Percentiles rank a stretch among this genome's conserved stretches.
phyloP scores from a whole-genome alignment of 2,888 invertebrate genomes.

The Tetranychus piercei region DNA sequence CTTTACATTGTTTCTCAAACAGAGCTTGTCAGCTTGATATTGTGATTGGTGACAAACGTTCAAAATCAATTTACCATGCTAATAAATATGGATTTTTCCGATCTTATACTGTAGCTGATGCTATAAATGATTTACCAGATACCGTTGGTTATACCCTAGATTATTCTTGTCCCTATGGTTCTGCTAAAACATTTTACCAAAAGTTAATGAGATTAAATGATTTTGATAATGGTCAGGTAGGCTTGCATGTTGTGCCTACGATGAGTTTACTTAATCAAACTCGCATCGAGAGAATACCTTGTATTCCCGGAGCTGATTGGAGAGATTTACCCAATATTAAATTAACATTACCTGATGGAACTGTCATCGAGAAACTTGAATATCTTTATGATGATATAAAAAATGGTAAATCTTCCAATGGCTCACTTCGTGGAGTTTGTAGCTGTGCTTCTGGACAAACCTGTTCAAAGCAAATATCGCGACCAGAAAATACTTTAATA shows the following conservation, averaged over 20 bases:
- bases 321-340: conserved; percentile 61
- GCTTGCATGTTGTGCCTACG: conserved; percentile 65
- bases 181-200: conserved; percentile 12
- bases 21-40: conserved; percentile 45
- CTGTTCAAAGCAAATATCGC: conserved; percentile 39
- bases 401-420: conserved; percentile 37
- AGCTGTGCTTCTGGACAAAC: conserved; percentile 43
- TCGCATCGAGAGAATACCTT: conserved; percentile 54
- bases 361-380: conserved; percentile 42
- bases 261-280: conserved; percentile 61
- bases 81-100: conserved; percentile 31
- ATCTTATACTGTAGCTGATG: conserved; percentile 58
- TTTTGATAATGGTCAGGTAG: conserved; percentile 36
- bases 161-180: conserved; percentile 5
- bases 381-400: conserved; percentile 41
- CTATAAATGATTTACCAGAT: conserved; percentile 51
- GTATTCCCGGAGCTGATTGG: conserved; percentile 60
- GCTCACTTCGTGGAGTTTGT: conserved; percentile 52
- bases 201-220: conserved; percentile 37
- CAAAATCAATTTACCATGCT: not conserved
- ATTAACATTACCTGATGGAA: conserved; percentile 50
- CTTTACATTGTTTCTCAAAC: conserved; percentile 52
- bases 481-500: conserved; percentile 61
- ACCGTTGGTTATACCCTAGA: not conserved
- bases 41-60: conserved; percentile 42